Percentiles rank a stretch among this genome's conserved stretches.
phyloP scores from a whole-genome alignment of 2,888 invertebrate genomes.

The Agrotis ipsilon region DNA sequence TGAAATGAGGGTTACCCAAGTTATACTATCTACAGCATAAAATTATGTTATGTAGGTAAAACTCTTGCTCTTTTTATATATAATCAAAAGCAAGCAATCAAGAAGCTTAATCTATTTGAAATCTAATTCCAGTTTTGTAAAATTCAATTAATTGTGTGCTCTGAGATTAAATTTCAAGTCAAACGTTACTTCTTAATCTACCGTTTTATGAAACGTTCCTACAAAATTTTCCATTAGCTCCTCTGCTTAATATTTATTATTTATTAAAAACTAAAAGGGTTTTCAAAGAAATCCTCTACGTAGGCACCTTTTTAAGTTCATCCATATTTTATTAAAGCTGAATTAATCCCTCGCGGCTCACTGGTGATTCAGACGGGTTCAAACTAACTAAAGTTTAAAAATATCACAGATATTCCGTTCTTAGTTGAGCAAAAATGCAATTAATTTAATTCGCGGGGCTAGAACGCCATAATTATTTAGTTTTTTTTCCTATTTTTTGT shows the following conservation, averaged over 20 bases:
- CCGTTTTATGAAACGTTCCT: background rate
- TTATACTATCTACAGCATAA: no score
- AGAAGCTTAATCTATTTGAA: background rate
- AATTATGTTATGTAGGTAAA: no score
- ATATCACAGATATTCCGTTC: background rate
- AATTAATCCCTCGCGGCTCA: slow-evolving; percentile 7
- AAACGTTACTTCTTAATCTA: slow-evolving; percentile 2
- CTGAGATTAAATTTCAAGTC: slow-evolving; percentile 9
- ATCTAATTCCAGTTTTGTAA: slow-evolving; percentile 11
- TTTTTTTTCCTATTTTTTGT: background rate
- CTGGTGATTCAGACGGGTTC: background rate
- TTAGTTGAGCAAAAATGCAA: slow-evolving; percentile 3
- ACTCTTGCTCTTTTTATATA: background rate
- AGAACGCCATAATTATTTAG: no score
- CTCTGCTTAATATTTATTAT: slow-evolving; percentile 1
- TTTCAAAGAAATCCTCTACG: background rate
- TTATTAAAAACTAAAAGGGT: background rate
- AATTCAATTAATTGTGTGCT: slow-evolving; percentile 8
- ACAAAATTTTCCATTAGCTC: background rate
- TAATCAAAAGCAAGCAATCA: background rate
- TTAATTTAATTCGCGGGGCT: no score
- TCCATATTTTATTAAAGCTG: slow-evolving; percentile 10
- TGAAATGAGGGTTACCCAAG: no score
- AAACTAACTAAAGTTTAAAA: slow-evolving; percentile 17
- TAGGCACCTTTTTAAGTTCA: slow-evolving; percentile 1